Base-by-base conservation (phyloP, 2,888 invertebrate species). In the Eupithecia subfuscata region DNA sequence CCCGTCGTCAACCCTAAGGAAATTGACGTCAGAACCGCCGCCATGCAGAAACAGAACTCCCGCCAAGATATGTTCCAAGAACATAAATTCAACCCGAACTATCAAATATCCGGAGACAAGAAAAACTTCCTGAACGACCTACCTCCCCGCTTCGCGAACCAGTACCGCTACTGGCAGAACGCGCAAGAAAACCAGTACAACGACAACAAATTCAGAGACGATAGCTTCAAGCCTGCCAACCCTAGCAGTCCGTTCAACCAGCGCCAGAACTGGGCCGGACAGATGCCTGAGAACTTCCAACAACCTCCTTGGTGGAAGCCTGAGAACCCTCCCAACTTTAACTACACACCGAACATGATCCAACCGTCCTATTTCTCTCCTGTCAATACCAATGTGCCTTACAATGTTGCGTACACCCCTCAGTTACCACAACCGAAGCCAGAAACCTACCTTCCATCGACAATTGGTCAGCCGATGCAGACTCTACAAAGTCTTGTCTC, bases 1-100 rank as follows among this genome's bases (percentile, higher is more conserved):
- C 94, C 95, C 0, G 95, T 95, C 0, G 95, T 95, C 43, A 95
- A 95, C 78, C 95, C 95, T 0, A 95, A 95, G 75, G 95, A 95
- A 82, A 95, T 95, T 4, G 95, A 95, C 82, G 94, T 95, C 0
- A 84, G 95, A n/a, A 91, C 94, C 0, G 95, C 93, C 0, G 94
- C 95, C 0, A 77, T 95, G 34, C 95, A 95, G 81, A 94, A 94
- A 69, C 95, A 95, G 78, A 94, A 87, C 75, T 92, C 92, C 0
- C 87, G 94, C 0, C 90, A 89, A 2, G 94, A 94, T 25, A 77
- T 91, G 65, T 91, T 92, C 88, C 92, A 91, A 43, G 93, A 93
- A 0, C 88, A 89, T 78, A 92, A 93, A 75, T 91, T 92, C 82
- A 89, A 89, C 80, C 90, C 91, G n/a, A 87, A 85, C 76, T 92